A percentile compares a stretch with the other conserved stretches of the same genome.
phyloP scores from a whole-genome alignment of 92 coral and sea anemone genomes.

The Epizoanthus stellaris region DNA sequence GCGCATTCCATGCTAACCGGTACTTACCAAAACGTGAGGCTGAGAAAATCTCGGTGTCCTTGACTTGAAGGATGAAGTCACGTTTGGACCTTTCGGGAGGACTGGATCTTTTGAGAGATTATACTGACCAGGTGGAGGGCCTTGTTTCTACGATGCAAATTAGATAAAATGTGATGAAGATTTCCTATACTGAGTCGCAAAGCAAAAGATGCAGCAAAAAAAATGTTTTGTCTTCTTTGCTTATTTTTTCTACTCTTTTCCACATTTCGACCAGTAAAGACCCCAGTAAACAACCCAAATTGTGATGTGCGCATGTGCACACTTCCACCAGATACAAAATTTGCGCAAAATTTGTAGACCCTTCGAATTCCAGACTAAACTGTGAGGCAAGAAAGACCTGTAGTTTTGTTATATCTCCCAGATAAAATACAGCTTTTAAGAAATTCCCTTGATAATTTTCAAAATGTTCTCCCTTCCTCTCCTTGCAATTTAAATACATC shows the following conservation, averaged over 20 bases:
- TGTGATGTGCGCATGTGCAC: no score
- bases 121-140: constrained; percentile 99
- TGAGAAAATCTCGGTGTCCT: constrained; percentile 95
- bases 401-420: no score
- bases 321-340: no score
- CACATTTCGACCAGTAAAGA: no score
- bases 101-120: constrained; percentile 88
- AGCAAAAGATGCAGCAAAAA: background rate
- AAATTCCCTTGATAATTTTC: background rate
- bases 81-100: constrained; percentile 85
- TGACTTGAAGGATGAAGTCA: constrained; percentile 96
- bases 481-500: no score
- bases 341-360: no score
- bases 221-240: background rate
- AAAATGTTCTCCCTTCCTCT: background rate
- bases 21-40: constrained; percentile 89
- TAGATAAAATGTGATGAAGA: background rate
- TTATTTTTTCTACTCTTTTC: no score
- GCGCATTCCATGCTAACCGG: background rate
- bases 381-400: no score
- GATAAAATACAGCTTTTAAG: background rate
- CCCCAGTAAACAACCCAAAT: no score
- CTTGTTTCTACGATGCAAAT: constrained; percentile 67
- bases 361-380: no score
- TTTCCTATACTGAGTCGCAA: background rate